These are phyloP conservation scores for Uloborus diversus DNA, from an alignment of 1,140 invertebrate species.

Conservation along the genomic window DNA sequence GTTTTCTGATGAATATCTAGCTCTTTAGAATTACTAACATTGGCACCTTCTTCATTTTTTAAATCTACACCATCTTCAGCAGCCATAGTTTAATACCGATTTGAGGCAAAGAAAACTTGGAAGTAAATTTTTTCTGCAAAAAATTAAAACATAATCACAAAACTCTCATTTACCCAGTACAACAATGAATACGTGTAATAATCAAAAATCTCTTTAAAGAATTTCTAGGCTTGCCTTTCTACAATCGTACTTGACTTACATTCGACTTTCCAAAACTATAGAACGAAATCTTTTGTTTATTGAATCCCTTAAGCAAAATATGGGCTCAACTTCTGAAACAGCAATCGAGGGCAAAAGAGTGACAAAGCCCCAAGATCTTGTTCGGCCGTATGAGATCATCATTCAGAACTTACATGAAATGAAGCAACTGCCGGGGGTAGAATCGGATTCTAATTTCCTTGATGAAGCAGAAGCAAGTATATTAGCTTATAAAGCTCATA, in stretches of 20 bases:
- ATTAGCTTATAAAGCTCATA: conserved; percentile 72
- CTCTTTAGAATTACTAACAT: not conserved
- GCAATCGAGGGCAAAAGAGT: conserved; percentile 70
- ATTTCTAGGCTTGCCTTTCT: conserved; percentile 73
- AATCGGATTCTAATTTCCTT: conserved; percentile 77
- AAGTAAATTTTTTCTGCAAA: too few species aligned
- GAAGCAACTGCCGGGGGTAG: conserved; percentile 79
- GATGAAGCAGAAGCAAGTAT: conserved; percentile 78
- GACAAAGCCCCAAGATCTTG: conserved; percentile 86
- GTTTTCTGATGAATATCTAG: conserved; percentile 42
- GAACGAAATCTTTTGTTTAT: conserved; percentile 89
- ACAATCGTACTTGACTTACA: conserved; percentile 87
- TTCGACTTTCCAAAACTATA: conserved; percentile 86
- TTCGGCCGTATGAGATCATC: conserved; percentile 93
- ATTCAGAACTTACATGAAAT: conserved; percentile 88
- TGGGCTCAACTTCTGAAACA: conserved; percentile 59
- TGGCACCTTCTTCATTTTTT: conserved; percentile 3
- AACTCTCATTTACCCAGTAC: too few species aligned
- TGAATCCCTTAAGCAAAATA: conserved; percentile 66
- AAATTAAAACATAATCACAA: too few species aligned
- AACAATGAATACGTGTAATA: too few species aligned
- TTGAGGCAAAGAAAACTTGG: too few species aligned
- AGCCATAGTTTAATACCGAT: too few species aligned
- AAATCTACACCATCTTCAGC: too few species aligned
- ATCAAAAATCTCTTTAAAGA: too few species aligned